Evolutionary conservation across 2,888 invertebrate species (phyloP), one percentile per base, ranked within the genome.

Genomic region (Dyspetes luteomarginatus): DNA sequence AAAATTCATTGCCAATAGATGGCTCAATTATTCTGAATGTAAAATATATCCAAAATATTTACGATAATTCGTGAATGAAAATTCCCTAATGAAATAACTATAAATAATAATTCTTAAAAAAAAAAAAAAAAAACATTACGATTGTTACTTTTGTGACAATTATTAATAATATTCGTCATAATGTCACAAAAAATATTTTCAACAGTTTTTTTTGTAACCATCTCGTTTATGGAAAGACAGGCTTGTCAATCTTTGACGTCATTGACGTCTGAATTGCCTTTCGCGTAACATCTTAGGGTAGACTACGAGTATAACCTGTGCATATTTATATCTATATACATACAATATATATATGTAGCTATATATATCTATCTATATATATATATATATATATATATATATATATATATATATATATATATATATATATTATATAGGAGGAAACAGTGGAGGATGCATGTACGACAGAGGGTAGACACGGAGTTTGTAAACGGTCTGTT

Each of bases 401-500:
- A 48, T 36, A 36, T 7, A 45, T 4, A 43, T 48, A 17, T 48
- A n/a, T 41, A 4, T 9, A 2, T 19, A 30, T 5, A 3, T 36
- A 58, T 15, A 48, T 48, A 30, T 22, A 17, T 9, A 60, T 19
- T 43, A 7, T 72, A 17, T 12, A 2, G 48, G 9, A 30, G 48
- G 9, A 30, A 60, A 62, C 62, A 26, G 26, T 41, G 41, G 30
- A 48, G 62, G 55, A 65, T 28, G 64, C 58, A 68, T 71, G 26
- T 75, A 60, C 43, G 58, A 68, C 24, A 55, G 52, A 36, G 56
- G 56, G 48, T 45, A 30, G 22, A 41, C 50, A 30, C 52, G 52
- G 36, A 68, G 65, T 68, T 81, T 56, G 62, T 76, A 62, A 65
- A 64, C 72, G 72, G 43, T 73, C 73, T 50, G 74, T 41, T 56